A percentile compares a stretch with the other conserved stretches of the same genome.
Evolutionary conservation across 1,140 invertebrate genomes (phyloP).

Genomic region (Archegozetes longisetosus): DNA sequence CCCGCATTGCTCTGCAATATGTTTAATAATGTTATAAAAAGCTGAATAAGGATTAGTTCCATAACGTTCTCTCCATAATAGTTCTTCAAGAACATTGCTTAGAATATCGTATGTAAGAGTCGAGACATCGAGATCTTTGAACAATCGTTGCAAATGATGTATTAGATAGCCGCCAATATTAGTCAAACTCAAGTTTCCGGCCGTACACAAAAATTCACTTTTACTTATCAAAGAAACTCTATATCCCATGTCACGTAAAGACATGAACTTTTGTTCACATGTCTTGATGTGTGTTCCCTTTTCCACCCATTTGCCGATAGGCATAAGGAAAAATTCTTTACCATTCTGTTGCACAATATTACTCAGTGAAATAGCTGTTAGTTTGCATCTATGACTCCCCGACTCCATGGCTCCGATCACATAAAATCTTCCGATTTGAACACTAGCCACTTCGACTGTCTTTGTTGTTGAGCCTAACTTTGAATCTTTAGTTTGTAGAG

Average conservation of each 20-base stretch:
- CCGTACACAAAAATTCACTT: background rate
- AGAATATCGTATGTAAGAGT: background rate
- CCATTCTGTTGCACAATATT: background rate
- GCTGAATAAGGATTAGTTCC: conserved; percentile 52
- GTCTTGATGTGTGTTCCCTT: background rate
- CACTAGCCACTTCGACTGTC: background rate
- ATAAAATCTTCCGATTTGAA: background rate
- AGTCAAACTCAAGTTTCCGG: background rate
- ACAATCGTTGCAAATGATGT: background rate
- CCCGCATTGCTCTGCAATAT: conserved; percentile 48
- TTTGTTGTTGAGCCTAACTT: background rate
- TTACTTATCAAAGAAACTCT: background rate
- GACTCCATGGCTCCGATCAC: background rate
- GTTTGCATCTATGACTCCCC: background rate
- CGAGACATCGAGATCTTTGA: background rate
- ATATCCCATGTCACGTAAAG: background rate
- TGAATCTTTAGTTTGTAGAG: background rate
- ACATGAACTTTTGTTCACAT: background rate
- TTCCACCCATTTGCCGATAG: background rate
- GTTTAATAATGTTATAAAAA: conserved; percentile 59
- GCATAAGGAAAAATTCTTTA: background rate
- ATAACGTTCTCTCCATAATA: conserved; percentile 59
- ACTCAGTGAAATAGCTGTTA: background rate
- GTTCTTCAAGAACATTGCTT: conserved; percentile 49
- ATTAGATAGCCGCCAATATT: background rate